Conservation (phyloP, 2,797 vertebrate species). For the Microctenopoma stevenorrisi region DNA sequence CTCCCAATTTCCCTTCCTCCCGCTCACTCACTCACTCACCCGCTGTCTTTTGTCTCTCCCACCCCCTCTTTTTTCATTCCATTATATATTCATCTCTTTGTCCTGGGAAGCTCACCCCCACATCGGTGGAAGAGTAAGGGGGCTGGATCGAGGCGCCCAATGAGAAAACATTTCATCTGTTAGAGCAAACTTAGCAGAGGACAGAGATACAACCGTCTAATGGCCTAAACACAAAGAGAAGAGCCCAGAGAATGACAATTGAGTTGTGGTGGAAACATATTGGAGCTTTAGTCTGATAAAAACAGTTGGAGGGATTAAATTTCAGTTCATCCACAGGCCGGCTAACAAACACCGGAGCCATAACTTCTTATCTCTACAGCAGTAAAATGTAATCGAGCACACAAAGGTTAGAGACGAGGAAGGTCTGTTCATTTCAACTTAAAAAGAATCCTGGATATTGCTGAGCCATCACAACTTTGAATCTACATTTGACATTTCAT, state of each 20-base stretch:
- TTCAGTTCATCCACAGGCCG: constrained; percentile 43
- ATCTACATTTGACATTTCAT: constrained; percentile 74
- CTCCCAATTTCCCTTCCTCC: constrained; percentile 64
- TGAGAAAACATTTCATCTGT: constrained; percentile 76
- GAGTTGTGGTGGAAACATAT: constrained; percentile 38
- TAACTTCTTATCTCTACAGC: constrained; percentile 46
- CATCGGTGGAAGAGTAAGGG: constrained; percentile 65
- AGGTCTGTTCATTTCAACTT: constrained; percentile 45
- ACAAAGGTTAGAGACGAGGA: constrained; percentile 28
- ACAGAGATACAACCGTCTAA: constrained; percentile 50
- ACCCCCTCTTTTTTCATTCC: constrained; percentile 70
- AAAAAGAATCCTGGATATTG: constrained; percentile 45
- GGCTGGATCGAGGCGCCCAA: constrained; percentile 66
- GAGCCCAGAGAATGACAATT: constrained; percentile 65
- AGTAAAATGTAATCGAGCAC: constrained; percentile 50
- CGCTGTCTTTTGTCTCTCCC: constrained; percentile 75
- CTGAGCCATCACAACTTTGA: constrained; percentile 56
- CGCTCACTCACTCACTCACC: constrained; percentile 61
- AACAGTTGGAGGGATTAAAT: constrained; percentile 61
- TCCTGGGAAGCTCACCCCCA: constrained; percentile 81
- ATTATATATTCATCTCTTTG: constrained; percentile 84
- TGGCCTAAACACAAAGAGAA: constrained; percentile 50
- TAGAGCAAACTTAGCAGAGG: constrained; percentile 71
- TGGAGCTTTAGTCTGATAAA: constrained; percentile 49
- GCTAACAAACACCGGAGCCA: constrained; percentile 46